phyloP scores from a whole-genome alignment of 2,888 invertebrate genomes.

The Lottia gigantea region DNA sequence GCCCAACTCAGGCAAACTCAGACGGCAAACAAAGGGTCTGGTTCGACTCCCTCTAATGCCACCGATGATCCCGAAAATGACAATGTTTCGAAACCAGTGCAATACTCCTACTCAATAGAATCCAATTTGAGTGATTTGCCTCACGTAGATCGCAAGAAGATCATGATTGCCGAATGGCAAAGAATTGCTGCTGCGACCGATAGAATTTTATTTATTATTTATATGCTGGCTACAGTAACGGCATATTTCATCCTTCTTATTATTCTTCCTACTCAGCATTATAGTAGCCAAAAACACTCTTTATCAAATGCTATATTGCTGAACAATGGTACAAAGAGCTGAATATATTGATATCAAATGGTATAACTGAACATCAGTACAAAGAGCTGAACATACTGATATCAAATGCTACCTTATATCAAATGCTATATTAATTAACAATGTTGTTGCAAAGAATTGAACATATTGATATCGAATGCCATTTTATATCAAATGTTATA shows the following conservation, averaged over 20 bases:
- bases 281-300: conserved; percentile 18
- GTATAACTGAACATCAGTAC: neutral
- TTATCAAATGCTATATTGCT: neutral
- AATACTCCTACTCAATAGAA: neutral
- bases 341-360: too few relatives aligned
- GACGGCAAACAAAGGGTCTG: neutral
- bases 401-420: too few relatives aligned
- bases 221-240: conserved; percentile 57
- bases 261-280: conserved; percentile 52
- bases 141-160: conserved; percentile 31
- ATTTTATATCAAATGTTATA: too few relatives aligned
- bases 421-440: too few relatives aligned
- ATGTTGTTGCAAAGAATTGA: too few relatives aligned
- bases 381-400: too few relatives aligned
- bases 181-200: conserved; percentile 63
- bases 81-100: neutral
- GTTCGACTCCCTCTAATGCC: neutral
- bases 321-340: neutral
- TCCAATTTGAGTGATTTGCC: conserved; percentile 4
- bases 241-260: conserved; percentile 61
- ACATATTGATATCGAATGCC: too few relatives aligned
- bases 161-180: conserved; percentile 65
- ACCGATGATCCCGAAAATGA: neutral
- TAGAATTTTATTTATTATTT: conserved; percentile 62
- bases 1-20: neutral